Conservation (phyloP, 2,888 invertebrate species). For the Omphaloscelis lunosa region DNA sequence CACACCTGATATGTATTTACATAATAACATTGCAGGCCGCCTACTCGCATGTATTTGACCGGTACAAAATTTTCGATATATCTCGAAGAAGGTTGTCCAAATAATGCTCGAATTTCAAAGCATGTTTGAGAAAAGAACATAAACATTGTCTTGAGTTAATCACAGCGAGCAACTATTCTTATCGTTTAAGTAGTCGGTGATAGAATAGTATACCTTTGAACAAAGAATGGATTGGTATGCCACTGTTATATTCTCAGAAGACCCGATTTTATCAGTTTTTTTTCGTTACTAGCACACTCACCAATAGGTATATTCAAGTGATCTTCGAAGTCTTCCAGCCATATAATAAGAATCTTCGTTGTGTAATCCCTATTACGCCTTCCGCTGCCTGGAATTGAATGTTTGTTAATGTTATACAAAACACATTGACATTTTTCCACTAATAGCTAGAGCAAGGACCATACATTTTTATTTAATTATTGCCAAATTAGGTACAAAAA, state of each 20-base stretch:
- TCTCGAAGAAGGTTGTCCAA: too few relatives aligned
- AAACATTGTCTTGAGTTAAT: too few relatives aligned
- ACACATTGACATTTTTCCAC: not conserved
- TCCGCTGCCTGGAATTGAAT: constrained; percentile 79
- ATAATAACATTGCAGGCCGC: too few relatives aligned
- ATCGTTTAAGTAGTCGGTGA: too few relatives aligned
- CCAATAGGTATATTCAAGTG: constrained; percentile 96
- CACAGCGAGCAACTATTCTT: too few relatives aligned
- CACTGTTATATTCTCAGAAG: not conserved
- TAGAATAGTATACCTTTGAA: too few relatives aligned
- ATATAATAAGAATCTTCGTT: constrained; percentile 97
- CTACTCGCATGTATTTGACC: too few relatives aligned
- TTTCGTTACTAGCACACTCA: constrained; percentile 78
- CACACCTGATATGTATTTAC: too few relatives aligned
- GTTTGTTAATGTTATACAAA: not conserved
- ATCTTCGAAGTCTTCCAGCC: constrained; percentile 99
- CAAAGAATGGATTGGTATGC: too few relatives aligned
- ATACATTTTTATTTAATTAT: not conserved
- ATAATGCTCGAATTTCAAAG: too few relatives aligned
- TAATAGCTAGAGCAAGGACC: not conserved
- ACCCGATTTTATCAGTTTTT: not conserved
- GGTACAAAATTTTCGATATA: too few relatives aligned
- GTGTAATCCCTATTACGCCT: constrained; percentile 90
- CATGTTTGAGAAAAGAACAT: too few relatives aligned
- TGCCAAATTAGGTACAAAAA: not conserved